These are phyloP conservation scores for Cladopsammia gracilis DNA, from an alignment of 64 coral and sea anemone species.

Conservation along the genomic window DNA sequence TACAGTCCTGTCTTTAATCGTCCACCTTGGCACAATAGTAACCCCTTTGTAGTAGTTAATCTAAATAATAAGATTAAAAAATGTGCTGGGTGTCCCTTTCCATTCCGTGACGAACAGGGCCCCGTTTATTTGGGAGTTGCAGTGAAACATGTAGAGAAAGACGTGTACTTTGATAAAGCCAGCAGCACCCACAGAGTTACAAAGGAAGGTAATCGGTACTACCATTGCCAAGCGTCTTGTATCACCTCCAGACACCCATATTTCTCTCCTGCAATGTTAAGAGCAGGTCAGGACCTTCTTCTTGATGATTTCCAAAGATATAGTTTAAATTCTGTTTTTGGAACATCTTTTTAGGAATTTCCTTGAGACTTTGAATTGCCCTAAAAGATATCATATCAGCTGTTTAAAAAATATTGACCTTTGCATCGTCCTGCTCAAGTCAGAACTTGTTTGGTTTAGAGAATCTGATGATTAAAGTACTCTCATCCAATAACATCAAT, in stretches of 20 bases:
- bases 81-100: no score
- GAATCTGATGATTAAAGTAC: conserved; percentile 1
- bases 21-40: background rate
- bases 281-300: background rate
- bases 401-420: background rate
- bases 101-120: no score
- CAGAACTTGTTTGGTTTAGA: conserved; percentile 1
- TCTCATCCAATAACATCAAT: background rate
- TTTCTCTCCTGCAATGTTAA: conserved; percentile 40
- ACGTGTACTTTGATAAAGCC: conserved; percentile 52
- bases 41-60: background rate
- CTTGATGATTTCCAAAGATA: conserved; percentile 1
- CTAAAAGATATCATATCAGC: background rate
- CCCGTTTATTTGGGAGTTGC: no score
- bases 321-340: conserved; percentile 11
- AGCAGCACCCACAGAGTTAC: conserved; percentile 40
- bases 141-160: no score
- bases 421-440: background rate
- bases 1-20: background rate
- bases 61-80: no score
- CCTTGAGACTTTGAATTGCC: background rate
- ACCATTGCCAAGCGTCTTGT: conserved; percentile 18
- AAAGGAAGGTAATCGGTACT: conserved; percentile 10
- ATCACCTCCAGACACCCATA: conserved; percentile 33
- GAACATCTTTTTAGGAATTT: conserved; percentile 3